Evolutionary conservation across 2,888 invertebrate species (phyloP).

Genomic region (Antheraea assamensis): DNA sequence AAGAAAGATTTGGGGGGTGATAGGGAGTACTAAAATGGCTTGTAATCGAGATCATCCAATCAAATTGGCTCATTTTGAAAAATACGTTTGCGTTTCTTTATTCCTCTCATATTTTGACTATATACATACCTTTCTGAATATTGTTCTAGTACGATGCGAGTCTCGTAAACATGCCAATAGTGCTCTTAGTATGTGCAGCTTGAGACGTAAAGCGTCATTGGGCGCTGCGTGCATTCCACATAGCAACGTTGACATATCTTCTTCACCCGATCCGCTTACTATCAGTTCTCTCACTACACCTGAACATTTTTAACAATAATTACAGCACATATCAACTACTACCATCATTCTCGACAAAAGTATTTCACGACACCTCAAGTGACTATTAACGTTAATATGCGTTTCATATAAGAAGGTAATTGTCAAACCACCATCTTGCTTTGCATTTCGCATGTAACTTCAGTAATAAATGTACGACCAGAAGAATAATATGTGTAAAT

Average conservation of each 20-base stretch:
- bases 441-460: too few species aligned
- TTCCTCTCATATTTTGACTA: background rate
- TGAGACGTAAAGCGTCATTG: slow-evolving; percentile 89
- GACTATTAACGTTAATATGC: background rate
- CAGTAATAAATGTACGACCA: too few species aligned
- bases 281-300: slow-evolving; percentile 94
- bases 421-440: too few species aligned
- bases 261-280: slow-evolving; percentile 95
- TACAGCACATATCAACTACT: too few species aligned
- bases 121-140: slow-evolving; percentile 92
- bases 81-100: too few species aligned
- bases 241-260: slow-evolving; percentile 96
- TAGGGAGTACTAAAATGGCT: too few species aligned
- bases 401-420: too few species aligned
- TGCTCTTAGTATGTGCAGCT: slow-evolving; percentile 95
- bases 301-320: slow-evolving; percentile 36
- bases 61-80: too few species aligned
- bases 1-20: too few species aligned
- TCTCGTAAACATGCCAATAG: slow-evolving; percentile 95
- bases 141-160: slow-evolving; percentile 97
- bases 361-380: background rate
- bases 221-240: slow-evolving; percentile 96
- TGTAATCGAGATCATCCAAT: too few species aligned
- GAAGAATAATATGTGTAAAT: too few species aligned
- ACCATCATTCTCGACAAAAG: background rate